Base-by-base conservation (phyloP, 2,113 vertebrate genomes). In the Trematocara zebra region DNA sequence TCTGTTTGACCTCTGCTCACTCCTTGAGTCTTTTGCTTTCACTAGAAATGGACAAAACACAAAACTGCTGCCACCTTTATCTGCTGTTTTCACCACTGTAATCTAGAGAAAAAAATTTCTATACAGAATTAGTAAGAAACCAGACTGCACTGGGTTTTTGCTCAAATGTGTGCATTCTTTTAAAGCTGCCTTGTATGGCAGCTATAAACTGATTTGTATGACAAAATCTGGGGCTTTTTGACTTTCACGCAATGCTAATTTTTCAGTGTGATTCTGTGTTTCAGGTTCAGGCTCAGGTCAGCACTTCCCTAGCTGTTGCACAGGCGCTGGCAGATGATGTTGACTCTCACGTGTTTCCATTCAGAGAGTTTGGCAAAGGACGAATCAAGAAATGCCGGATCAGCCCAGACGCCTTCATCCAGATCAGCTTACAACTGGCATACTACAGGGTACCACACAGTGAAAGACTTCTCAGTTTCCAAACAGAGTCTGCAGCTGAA, bases 401-500 rank as follows among this genome's bases (percentile, higher is more conserved):
- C 10, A 99, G 99, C 87, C 99, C 99, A 0, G 99, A 99, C 3
- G 98, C 97, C 2, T 99, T 99, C 6, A 96, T 99, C 20, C 99
- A 99, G 72, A 96, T 99, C 4, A 95, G 97, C 4, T 91, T 99
- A 11, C 98, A 99, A 94, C 96, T 99, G 47, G 98, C 98, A 1
- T 97, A 99, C 84, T 98, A 96, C 93, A 90, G 95, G 95, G 95
- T 95, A 82, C 87, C 4, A 15, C 20, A 44, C 14, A 44, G 23
- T 23, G 37, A 2, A 42, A 69, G 1, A 56, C 52, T 11, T 20
- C 18, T 20, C 51, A 11, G 51, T 3, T 6, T 52, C 51, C 18
- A 52, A 33, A 59, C 15, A 0, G 4, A 8, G 40, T 15, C n/a
- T 26, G 12, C 20, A 44, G 37, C 12, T 72, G 20, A 72, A 44